phyloP scores from a whole-genome alignment of 1,140 invertebrate species.

The Stenopsyche tienmushanensis region DNA sequence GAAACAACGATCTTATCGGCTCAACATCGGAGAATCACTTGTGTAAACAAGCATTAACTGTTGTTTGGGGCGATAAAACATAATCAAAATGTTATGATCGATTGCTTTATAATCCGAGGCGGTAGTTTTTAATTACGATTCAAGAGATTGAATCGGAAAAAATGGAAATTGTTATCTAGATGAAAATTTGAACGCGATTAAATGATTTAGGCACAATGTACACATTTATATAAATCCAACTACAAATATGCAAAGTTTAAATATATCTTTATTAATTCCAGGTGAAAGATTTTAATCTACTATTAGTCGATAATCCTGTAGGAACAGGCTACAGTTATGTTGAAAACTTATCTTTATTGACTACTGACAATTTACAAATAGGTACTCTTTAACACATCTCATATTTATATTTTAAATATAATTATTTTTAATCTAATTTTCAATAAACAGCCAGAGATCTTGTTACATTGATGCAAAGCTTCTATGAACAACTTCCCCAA shows the following conservation, averaged over 20 bases:
- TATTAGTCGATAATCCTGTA: conserved; percentile 88
- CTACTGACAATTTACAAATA: conserved; percentile 71
- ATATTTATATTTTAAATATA: background rate
- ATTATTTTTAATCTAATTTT: background rate
- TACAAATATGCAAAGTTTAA: no score
- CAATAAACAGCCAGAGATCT: conserved; percentile 65
- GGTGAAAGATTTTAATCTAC: conserved; percentile 74
- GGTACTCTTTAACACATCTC: conserved; percentile 41
- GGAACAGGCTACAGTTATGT: conserved; percentile 85
- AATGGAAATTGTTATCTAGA: no score
- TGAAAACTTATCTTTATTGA: conserved; percentile 56
- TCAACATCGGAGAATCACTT: no score
- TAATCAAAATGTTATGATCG: background rate
- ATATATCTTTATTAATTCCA: no score
- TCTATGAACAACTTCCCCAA: conserved; percentile 64
- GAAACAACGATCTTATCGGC: no score
- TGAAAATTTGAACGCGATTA: no score
- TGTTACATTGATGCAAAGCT: conserved; percentile 65
- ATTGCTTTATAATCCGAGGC: background rate
- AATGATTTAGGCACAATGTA: no score
- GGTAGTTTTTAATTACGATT: background rate
- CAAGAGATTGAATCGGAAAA: no score
- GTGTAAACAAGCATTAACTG: no score
- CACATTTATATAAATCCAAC: no score
- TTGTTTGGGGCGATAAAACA: no score